Evolutionary conservation across 30 jellyfish, hydroid and myxozoan genomes (phyloP).

Genomic region (Chrysaora quinquecirrha): DNA sequence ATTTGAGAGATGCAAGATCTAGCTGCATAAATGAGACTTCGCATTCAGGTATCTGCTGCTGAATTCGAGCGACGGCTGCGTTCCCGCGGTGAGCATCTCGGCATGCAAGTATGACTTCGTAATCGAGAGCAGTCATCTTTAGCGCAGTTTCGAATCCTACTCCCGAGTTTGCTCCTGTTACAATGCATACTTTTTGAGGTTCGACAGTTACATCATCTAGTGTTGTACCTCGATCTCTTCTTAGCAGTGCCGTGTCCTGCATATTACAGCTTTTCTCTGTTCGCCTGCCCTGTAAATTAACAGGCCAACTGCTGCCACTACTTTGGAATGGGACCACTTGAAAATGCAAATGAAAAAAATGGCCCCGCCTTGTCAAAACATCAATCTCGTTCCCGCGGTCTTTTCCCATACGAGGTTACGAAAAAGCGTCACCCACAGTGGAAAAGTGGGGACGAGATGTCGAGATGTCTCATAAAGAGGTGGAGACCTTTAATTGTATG

Average conservation of each 20-base stretch:
- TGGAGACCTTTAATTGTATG: no score
- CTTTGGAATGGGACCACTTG: no score
- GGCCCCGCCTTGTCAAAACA: constrained; percentile 39
- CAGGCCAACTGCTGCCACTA: no score
- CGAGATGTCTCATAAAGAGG: no score
- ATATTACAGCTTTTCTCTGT: constrained; percentile 13
- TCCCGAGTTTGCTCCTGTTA: constrained; percentile 77
- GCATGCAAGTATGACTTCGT: constrained; percentile 71
- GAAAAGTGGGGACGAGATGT: no score
- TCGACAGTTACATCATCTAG: constrained; percentile 62
- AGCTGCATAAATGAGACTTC: constrained; percentile 82
- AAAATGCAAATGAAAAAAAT: no score
- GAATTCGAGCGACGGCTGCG: constrained; percentile 77
- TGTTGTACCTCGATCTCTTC: constrained; percentile 58
- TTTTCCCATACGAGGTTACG: no score
- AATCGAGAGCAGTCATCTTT: constrained; percentile 81
- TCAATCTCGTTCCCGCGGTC: constrained; percentile 1
- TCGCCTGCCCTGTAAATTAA: no score
- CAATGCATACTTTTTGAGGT: constrained; percentile 57
- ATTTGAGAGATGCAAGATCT: constrained; percentile 70
- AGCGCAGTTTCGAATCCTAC: constrained; percentile 70
- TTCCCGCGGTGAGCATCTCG: constrained; percentile 77
- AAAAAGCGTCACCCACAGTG: no score
- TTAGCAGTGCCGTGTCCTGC: constrained; percentile 50
- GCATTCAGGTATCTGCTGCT: constrained; percentile 78